Percentiles rank a stretch among this genome's conserved stretches.
phyloP scores from a whole-genome alignment of 2,888 invertebrate species.

The Branchipolynoe longqiensis region DNA sequence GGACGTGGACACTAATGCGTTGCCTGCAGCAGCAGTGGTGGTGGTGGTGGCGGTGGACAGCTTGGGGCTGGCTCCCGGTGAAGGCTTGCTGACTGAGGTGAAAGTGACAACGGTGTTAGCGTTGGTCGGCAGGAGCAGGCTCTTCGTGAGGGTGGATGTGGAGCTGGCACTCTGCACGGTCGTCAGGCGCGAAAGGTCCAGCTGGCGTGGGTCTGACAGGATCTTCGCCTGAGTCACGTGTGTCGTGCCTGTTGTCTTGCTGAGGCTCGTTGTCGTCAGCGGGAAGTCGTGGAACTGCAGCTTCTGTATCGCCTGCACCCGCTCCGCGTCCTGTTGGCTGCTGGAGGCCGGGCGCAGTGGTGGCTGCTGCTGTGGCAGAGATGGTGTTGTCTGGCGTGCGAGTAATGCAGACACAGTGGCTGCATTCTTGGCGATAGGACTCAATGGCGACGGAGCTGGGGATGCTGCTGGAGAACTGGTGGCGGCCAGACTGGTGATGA shows the following conservation, averaged over 20 bases:
- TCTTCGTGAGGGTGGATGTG: conserved; percentile 11
- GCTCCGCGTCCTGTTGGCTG: conserved; percentile 64
- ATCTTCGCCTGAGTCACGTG: conserved; percentile 69
- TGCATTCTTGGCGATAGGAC: conserved; percentile 53
- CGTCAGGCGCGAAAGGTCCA: conserved; percentile 40
- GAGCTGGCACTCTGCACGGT: conserved; percentile 7
- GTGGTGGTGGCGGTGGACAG: background rate
- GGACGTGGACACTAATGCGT: background rate
- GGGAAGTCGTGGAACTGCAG: conserved; percentile 78
- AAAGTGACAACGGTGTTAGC: conserved; percentile 52
- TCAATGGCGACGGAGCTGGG: conserved; percentile 36
- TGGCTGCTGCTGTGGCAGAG: background rate
- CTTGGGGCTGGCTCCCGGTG: background rate
- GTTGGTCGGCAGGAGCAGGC: conserved; percentile 21
- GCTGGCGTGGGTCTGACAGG: conserved; percentile 37
- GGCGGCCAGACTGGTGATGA: background rate
- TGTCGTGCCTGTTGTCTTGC: conserved; percentile 65
- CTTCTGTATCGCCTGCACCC: conserved; percentile 74
- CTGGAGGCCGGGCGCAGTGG: background rate
- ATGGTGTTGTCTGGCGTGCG: conserved; percentile 14
- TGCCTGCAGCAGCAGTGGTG: background rate
- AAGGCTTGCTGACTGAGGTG: conserved; percentile 13
- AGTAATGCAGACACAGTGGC: conserved; percentile 41
- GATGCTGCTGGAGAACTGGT: background rate
- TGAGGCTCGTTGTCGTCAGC: conserved; percentile 72